A percentile compares a stretch with the other conserved stretches of the same genome.
Evolutionary conservation across 2,113 vertebrate genomes (phyloP).

Genomic region (Odontesthes bonariensis): DNA sequence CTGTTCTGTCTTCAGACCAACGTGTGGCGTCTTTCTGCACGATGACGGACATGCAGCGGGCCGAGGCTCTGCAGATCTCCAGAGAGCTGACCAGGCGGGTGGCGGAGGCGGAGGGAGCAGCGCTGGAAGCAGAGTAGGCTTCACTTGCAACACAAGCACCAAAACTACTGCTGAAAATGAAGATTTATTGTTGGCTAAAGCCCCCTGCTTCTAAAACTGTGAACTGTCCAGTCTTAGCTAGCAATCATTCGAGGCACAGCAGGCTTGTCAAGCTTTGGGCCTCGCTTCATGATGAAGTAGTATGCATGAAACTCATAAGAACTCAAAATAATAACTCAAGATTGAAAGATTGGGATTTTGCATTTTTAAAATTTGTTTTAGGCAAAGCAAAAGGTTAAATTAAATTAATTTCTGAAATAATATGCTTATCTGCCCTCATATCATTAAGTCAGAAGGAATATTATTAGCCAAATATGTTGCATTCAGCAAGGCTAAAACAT

Average conservation of each 20-base stretch:
- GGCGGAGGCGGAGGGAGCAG: conserved; percentile 85
- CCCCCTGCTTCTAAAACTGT: background rate
- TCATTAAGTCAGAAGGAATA: background rate
- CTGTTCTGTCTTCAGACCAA: conserved; percentile 86
- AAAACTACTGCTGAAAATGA: background rate
- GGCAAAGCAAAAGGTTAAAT: background rate
- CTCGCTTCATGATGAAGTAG: background rate
- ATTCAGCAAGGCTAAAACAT: background rate
- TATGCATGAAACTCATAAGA: background rate
- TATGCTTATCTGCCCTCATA: background rate
- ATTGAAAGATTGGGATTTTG: no score
- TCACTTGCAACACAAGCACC: conserved; percentile 16
- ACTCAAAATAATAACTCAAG: background rate
- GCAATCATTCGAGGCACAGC: background rate
- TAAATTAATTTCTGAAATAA: background rate
- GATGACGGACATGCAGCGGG: conserved; percentile 90
- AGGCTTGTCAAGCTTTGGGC: background rate
- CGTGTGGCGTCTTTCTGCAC: conserved; percentile 93
- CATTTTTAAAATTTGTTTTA: background rate
- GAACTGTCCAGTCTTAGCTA: conserved; percentile 7
- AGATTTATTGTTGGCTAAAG: conserved; percentile 24
- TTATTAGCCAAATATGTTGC: background rate
- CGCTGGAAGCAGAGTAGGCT: conserved; percentile 83
- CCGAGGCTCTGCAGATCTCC: conserved; percentile 86
- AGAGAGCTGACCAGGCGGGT: conserved; percentile 88